Conservation (phyloP, 2,888 invertebrate species). For the Amblyjoppa fuscipennis region DNA sequence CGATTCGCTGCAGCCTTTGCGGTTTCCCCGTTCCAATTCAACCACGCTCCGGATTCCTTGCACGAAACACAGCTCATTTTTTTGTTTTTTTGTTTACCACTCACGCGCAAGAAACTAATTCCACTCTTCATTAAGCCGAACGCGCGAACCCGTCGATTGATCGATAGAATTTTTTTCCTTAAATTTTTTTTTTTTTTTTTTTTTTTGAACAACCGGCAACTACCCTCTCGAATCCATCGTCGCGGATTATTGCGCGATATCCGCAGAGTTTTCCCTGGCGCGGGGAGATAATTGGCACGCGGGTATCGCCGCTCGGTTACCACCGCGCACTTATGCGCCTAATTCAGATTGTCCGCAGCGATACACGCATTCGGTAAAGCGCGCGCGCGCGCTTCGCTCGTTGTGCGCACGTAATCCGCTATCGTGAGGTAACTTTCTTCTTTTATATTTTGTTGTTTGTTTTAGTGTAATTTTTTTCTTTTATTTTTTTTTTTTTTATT, state of each 20-base stretch:
- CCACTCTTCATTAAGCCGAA: constrained; percentile 56
- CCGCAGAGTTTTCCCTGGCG: background rate
- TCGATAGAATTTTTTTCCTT: constrained; percentile 22
- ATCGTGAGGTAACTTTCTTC: constrained; percentile 19
- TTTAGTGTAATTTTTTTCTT: background rate
- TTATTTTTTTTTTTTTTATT: constrained; percentile 27
- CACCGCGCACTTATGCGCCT: background rate
- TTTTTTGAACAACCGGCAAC: background rate
- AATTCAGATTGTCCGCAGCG: constrained; percentile 38
- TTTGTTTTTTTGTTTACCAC: background rate
- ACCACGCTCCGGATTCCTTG: constrained; percentile 10
- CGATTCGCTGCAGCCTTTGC: background rate
- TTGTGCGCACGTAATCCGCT: constrained; percentile 29
- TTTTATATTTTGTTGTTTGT: constrained; percentile 11
- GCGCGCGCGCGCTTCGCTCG: background rate
- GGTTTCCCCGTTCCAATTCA: constrained; percentile 11
- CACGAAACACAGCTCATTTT: background rate
- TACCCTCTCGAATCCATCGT: background rate
- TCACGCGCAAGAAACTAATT: constrained; percentile 46
- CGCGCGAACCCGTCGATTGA: constrained; percentile 42
- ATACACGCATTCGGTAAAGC: constrained; percentile 3
- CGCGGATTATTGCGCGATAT: background rate
- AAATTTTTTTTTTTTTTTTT: background rate
- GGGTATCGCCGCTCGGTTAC: background rate
- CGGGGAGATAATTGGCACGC: no score